Evolutionary conservation across 2,888 invertebrate genomes (phyloP).

Genomic region (Drosophila macrospina): DNA sequence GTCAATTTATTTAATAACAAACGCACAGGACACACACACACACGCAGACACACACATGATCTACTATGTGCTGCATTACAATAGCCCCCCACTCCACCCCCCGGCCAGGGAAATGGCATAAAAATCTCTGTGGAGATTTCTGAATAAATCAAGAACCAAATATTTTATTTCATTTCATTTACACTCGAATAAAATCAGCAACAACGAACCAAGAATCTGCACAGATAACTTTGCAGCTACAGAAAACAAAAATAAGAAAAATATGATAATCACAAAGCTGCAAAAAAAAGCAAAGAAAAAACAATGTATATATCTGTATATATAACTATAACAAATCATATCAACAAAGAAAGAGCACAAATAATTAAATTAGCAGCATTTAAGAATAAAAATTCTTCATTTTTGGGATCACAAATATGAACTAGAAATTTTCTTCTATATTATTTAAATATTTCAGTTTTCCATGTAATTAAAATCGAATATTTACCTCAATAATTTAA

Average conservation of each 20-base stretch:
- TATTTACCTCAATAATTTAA: too few relatives aligned
- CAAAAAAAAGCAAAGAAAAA: not conserved
- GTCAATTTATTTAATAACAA: constrained; percentile 81
- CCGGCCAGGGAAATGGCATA: constrained; percentile 27
- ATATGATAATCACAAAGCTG: not conserved
- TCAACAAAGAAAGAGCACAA: not conserved
- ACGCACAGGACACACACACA: constrained; percentile 46
- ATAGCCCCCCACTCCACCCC: not conserved
- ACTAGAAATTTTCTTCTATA: not conserved
- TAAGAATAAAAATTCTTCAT: not conserved
- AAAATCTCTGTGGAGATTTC: constrained; percentile 61
- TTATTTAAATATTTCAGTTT: too few relatives aligned
- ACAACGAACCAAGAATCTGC: constrained; percentile 6
- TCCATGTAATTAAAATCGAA: too few relatives aligned
- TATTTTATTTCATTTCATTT: constrained; percentile 69
- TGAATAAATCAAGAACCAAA: constrained; percentile 68
- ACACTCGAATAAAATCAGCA: constrained; percentile 33
- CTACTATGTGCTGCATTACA: constrained; percentile 39
- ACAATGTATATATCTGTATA: not conserved
- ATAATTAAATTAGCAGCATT: constrained; percentile 14
- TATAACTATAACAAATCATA: constrained; percentile 2
- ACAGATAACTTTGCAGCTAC: constrained; percentile 1
- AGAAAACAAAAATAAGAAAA: not conserved
- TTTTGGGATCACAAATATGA: not conserved
- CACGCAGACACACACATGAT: constrained; percentile 14